Conservation (phyloP, 2,113 vertebrate genomes). For the Gadus chalcogrammus region DNA sequence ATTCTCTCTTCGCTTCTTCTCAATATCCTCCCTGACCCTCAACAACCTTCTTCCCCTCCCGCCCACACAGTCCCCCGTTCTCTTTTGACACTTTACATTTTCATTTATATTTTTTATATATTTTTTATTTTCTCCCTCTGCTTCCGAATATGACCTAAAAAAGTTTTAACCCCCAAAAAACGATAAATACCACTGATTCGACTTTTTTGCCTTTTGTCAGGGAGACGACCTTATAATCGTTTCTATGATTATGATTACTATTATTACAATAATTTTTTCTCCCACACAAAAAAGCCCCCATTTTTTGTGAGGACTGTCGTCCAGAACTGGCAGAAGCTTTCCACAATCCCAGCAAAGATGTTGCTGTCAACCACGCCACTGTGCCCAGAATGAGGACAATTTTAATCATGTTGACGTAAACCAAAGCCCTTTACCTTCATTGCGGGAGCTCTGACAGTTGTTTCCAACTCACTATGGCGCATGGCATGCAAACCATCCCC, state of each 20-base stretch:
- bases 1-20: slow-evolving; percentile 76
- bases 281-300: slow-evolving; percentile 69
- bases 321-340: slow-evolving; percentile 82
- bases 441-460: slow-evolving; percentile 81
- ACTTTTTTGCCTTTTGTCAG: slow-evolving; percentile 57
- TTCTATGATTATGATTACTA: slow-evolving; percentile 39
- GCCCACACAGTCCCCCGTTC: slow-evolving; percentile 61
- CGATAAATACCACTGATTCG: slow-evolving; percentile 49
- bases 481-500: slow-evolving; percentile 88
- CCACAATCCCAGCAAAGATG: slow-evolving; percentile 71
- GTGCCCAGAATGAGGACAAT: slow-evolving; percentile 54
- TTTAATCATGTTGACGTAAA: slow-evolving; percentile 9
- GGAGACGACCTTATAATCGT: slow-evolving; percentile 56
- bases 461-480: slow-evolving; percentile 80
- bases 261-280: slow-evolving; percentile 39
- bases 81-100: slow-evolving; percentile 63
- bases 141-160: slow-evolving; percentile 36
- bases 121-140: slow-evolving; percentile 57
- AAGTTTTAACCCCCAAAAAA: slow-evolving; percentile 42
- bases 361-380: slow-evolving; percentile 54
- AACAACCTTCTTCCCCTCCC: slow-evolving; percentile 45
- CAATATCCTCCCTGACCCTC: slow-evolving; percentile 68
- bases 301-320: slow-evolving; percentile 80
- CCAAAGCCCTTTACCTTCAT: slow-evolving; percentile 63
- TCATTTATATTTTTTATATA: slow-evolving; percentile 46